Evolutionary conservation across 2,888 invertebrate species (phyloP).

Genomic region (Lamellibrachia satsuma): DNA sequence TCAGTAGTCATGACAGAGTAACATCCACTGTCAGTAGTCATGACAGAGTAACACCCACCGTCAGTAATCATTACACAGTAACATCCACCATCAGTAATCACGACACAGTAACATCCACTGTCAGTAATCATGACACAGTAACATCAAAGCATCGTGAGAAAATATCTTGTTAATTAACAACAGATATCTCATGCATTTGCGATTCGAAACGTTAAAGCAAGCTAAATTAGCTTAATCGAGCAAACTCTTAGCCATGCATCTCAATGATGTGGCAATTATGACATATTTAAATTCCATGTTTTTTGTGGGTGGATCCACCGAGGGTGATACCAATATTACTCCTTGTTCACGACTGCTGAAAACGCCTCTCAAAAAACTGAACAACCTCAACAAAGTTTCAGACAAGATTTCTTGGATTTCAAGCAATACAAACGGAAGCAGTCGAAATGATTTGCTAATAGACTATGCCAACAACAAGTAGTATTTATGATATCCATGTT

Average conservation of each 20-base stretch:
- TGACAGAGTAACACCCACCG: no score
- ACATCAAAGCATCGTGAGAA: background rate
- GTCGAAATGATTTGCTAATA: background rate
- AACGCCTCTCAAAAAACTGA: background rate
- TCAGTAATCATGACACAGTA: no score
- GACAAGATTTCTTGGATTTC: background rate
- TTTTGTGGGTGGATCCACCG: background rate
- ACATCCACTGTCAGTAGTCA: no score
- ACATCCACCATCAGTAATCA: no score
- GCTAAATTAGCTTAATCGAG: background rate
- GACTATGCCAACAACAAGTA: background rate
- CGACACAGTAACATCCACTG: no score
- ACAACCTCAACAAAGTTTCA: background rate
- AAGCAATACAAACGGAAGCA: background rate
- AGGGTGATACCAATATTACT: background rate
- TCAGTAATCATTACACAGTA: no score
- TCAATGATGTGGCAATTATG: background rate
- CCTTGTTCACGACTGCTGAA: background rate
- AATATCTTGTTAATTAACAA: background rate
- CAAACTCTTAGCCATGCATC: background rate
- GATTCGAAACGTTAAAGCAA: background rate
- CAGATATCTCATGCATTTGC: background rate
- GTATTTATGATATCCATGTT: background rate
- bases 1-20: no score
- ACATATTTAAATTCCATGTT: background rate